phyloP scores from a whole-genome alignment of 2,888 invertebrate species.

The Eupithecia subumbrata region DNA sequence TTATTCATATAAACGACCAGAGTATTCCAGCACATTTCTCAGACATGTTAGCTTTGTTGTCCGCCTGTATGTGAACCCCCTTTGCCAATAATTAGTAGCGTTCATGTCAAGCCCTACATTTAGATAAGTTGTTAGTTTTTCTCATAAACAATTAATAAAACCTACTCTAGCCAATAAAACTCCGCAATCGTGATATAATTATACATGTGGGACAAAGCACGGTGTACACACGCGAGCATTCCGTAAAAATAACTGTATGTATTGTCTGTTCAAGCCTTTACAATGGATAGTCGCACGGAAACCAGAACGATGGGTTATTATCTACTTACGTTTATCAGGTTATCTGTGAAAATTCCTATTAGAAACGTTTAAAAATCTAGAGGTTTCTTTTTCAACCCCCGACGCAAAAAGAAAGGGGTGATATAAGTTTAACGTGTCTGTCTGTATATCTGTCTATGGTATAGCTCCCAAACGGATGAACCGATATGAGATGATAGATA shows the following conservation, averaged over 20 bases:
- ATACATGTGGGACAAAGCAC: constrained; percentile 18
- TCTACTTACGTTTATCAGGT: neutral
- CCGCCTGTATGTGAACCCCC: too few species aligned
- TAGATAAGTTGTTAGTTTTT: neutral
- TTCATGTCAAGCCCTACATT: too few species aligned
- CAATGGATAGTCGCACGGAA: constrained; percentile 22
- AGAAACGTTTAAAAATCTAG: neutral
- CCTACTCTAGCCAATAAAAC: neutral
- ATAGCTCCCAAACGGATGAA: too few species aligned
- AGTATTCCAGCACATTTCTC: too few species aligned
- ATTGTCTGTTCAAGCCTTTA: constrained; percentile 4
- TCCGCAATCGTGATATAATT: constrained; percentile 14
- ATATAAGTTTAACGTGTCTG: too few species aligned
- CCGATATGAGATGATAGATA: too few species aligned
- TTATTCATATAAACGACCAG: too few species aligned
- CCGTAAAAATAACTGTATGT: constrained; percentile 23
- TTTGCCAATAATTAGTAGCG: too few species aligned
- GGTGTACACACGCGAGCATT: constrained; percentile 23
- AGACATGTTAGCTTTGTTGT: too few species aligned
- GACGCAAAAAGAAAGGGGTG: too few species aligned
- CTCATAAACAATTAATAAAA: constrained; percentile 1
- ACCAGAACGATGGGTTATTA: constrained; percentile 11
- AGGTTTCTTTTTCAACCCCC: neutral
- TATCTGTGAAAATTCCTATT: neutral
- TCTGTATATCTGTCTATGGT: too few species aligned